Conservation (phyloP, 1,140 invertebrate genomes). For the Papilio xuthus region DNA sequence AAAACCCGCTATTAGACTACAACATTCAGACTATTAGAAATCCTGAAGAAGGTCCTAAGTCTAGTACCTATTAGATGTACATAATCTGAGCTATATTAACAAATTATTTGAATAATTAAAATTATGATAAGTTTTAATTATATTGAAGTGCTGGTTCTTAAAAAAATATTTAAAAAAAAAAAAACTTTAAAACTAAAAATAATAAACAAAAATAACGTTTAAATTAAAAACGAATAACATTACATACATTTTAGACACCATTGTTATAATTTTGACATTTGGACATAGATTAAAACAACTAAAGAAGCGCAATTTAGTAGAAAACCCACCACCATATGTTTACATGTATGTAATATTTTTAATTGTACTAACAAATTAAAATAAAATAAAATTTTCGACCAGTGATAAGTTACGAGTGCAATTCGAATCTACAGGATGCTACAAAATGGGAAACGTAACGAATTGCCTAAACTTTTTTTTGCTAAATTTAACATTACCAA, state of each 20-base stretch:
- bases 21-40: too few relatives aligned
- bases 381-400: neutral
- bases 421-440: neutral
- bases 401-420: neutral
- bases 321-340: neutral
- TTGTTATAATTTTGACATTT: slow-evolving; percentile 2
- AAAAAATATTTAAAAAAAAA: neutral
- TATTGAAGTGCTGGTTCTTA: neutral
- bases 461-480: neutral
- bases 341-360: slow-evolving; percentile 7
- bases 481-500: too few relatives aligned
- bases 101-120: too few relatives aligned
- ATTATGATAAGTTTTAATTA: too few relatives aligned
- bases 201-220: neutral
- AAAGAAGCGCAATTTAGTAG: slow-evolving; percentile 6
- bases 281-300: neutral
- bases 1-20: too few relatives aligned
- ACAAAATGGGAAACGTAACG: neutral
- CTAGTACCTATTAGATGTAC: too few relatives aligned
- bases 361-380: neutral
- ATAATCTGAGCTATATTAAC: too few relatives aligned
- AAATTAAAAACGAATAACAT: neutral
- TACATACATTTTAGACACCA: slow-evolving; percentile 14
- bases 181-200: neutral
- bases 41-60: too few relatives aligned